phyloP scores from a whole-genome alignment of 1,140 invertebrate genomes.

The Polypedilum vanderplanki region DNA sequence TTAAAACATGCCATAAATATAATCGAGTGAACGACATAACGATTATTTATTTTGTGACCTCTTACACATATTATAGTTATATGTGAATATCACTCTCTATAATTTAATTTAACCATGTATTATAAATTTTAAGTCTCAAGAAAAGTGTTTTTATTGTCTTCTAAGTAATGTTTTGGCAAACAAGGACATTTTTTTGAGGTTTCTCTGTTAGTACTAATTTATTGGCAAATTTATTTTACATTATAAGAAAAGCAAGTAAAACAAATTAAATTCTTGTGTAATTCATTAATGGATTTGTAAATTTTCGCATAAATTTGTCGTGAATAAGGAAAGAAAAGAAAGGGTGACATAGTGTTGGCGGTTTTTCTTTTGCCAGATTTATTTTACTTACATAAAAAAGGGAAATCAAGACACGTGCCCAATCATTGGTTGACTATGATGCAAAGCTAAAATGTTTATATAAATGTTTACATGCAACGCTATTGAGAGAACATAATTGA shows the following conservation, averaged over 20 bases:
- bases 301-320: too few relatives aligned
- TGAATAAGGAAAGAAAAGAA: too few relatives aligned
- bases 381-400: too few relatives aligned
- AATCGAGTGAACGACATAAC: background rate
- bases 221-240: background rate
- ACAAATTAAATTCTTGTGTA: background rate
- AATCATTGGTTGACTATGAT: background rate
- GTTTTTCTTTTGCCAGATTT: too few relatives aligned
- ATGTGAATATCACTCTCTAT: slow-evolving; percentile 13
- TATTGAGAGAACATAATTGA: slow-evolving; percentile 25
- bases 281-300: background rate
- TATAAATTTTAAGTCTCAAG: slow-evolving; percentile 22
- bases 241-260: too few relatives aligned
- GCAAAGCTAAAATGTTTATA: background rate
- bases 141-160: slow-evolving; percentile 24
- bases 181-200: slow-evolving; percentile 26
- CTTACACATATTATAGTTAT: background rate
- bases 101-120: slow-evolving; percentile 24
- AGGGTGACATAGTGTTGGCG: too few relatives aligned
- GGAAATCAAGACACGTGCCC: background rate
- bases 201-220: slow-evolving; percentile 15
- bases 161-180: slow-evolving; percentile 21
- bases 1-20: slow-evolving; percentile 14
- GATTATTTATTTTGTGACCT: slow-evolving; percentile 14
- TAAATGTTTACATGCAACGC: slow-evolving; percentile 15